These are phyloP conservation scores for Progne subis DNA, from an alignment of 2,113 vertebrate species.

Conservation along the genomic window DNA sequence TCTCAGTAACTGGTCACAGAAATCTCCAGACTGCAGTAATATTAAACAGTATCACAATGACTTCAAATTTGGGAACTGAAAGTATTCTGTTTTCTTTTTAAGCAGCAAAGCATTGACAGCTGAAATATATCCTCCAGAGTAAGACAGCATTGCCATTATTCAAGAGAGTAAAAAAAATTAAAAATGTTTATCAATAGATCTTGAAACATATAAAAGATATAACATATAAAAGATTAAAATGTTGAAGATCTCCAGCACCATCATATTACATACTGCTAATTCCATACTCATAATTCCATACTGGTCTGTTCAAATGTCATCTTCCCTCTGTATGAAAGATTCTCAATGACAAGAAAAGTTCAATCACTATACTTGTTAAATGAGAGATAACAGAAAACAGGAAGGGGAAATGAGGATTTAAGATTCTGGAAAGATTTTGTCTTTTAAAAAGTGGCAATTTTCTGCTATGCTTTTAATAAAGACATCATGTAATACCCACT, in stretches of 20 bases:
- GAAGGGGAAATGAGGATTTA: not conserved
- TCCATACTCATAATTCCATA: not conserved
- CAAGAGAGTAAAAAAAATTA: not conserved
- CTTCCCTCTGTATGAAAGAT: not conserved
- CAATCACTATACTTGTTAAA: not conserved
- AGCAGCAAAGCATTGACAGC: not conserved
- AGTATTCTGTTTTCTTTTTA: not conserved
- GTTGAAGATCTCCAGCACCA: not conserved
- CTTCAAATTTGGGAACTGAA: not conserved
- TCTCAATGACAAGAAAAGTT: not conserved
- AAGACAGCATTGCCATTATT: not conserved
- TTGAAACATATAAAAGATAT: not conserved
- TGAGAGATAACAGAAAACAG: not conserved
- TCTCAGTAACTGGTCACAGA: constrained; percentile 53
- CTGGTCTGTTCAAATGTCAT: not conserved
- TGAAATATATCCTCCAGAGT: not conserved
- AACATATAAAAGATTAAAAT: not conserved
- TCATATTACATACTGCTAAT: not conserved
- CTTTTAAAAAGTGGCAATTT: not conserved
- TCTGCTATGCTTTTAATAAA: not conserved
- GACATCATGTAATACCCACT: not conserved
- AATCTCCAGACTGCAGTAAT: constrained; percentile 34
- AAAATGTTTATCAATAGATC: not conserved
- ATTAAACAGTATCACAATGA: not conserved
- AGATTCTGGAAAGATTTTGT: not conserved